These are phyloP conservation scores for Drosophila virilis DNA, from an alignment of 1,140 invertebrate species.

Conservation along the genomic window DNA sequence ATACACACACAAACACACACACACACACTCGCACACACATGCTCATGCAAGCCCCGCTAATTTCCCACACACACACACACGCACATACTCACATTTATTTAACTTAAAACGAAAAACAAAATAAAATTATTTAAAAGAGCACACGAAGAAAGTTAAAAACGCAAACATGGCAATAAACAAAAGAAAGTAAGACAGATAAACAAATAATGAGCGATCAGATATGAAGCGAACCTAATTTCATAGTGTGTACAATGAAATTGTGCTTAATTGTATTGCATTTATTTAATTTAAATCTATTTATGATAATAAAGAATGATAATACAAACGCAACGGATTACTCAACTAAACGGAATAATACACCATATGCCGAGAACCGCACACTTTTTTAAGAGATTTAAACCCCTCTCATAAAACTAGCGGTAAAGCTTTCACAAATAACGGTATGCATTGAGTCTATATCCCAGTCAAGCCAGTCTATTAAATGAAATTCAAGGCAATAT, in stretches of 20 bases:
- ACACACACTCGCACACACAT: constrained; percentile 7
- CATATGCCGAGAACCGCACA: too few species aligned
- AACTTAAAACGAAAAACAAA: constrained; percentile 53
- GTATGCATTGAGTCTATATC: too few species aligned
- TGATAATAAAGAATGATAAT: constrained; percentile 81
- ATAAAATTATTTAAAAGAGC: constrained; percentile 28
- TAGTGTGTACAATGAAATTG: constrained; percentile 68
- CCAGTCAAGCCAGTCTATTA: background rate
- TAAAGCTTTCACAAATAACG: too few species aligned
- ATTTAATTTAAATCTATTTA: constrained; percentile 83
- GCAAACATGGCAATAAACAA: constrained; percentile 47
- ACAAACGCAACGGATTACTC: constrained; percentile 28
- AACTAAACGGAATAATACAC: background rate
- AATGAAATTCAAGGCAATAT: background rate
- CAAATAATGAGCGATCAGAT: constrained; percentile 47
- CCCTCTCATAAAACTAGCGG: too few species aligned
- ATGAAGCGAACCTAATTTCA: constrained; percentile 68
- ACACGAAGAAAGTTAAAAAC: constrained; percentile 6
- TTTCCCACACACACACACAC: constrained; percentile 31
- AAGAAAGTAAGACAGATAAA: constrained; percentile 44
- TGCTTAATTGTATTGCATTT: constrained; percentile 83
- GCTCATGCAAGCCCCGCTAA: constrained; percentile 14
- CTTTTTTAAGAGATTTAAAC: too few species aligned
- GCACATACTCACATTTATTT: constrained; percentile 71
- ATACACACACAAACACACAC: constrained; percentile 29